These are phyloP conservation scores for Apogon hyalosoma DNA, from an alignment of 2,797 vertebrate genomes.

Conservation along the genomic window DNA sequence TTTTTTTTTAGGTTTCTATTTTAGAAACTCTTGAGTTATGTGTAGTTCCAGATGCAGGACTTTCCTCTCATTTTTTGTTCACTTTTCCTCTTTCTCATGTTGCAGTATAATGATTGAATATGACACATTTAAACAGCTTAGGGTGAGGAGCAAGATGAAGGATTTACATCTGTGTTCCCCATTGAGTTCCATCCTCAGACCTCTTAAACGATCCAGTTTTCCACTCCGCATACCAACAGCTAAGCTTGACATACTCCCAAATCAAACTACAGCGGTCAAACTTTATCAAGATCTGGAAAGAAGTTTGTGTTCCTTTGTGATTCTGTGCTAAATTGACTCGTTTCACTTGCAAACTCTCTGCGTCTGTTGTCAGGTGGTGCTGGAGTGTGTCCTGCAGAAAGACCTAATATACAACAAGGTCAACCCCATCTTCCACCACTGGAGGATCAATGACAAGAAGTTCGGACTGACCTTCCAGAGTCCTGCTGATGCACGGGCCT, in stretches of 20 bases:
- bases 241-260: conserved; percentile 2
- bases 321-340: background rate
- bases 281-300: background rate
- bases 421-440: conserved; percentile 99
- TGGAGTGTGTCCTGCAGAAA: conserved; percentile 96
- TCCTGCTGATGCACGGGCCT: conserved; percentile 96
- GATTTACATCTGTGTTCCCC: conserved; percentile 36
- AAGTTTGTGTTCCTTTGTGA: background rate
- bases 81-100: background rate
- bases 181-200: conserved; percentile 16
- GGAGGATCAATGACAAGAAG: conserved; percentile 98
- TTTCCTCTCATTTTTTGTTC: conserved; percentile 2
- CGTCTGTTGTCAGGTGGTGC: conserved; percentile 88
- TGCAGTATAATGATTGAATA: conserved; percentile 39
- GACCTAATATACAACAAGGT: conserved; percentile 98
- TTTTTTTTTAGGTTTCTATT: conserved; percentile 27
- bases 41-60: conserved; percentile 38
- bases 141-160: conserved; percentile 34
- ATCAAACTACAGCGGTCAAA: background rate
- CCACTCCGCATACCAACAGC: conserved; percentile 4
- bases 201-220: conserved; percentile 34
- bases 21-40: conserved; percentile 22
- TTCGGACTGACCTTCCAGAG: conserved; percentile 99
- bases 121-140: conserved; percentile 58
- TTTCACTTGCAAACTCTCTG: conserved; percentile 23